Conservation (phyloP, 2,113 vertebrate genomes). For the Microcebus murinus region DNA sequence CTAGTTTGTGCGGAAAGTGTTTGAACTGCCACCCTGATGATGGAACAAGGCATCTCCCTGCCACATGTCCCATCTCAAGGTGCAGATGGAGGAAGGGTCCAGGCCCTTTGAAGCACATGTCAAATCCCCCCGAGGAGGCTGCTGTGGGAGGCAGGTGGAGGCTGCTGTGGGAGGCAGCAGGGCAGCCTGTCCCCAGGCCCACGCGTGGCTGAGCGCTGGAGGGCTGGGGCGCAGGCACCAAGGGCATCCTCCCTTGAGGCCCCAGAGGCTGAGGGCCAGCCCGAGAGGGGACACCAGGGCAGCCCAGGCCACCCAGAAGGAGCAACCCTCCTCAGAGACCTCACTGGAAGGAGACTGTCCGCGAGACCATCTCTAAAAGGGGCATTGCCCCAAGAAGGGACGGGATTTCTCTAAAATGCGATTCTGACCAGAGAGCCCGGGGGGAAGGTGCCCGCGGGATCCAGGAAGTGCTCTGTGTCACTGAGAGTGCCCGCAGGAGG, state of each 20-base stretch:
- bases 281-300: too few species aligned
- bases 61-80: neutral
- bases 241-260: too few species aligned
- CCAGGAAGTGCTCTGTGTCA: neutral
- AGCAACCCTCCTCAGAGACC: neutral
- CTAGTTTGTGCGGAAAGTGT: neutral
- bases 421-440: neutral
- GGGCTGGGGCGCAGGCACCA: too few species aligned
- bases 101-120: neutral
- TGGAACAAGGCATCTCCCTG: neutral
- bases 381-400: neutral
- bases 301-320: rapidly evolving
- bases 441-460: too few species aligned
- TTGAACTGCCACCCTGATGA: neutral
- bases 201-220: neutral
- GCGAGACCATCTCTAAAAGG: neutral
- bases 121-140: neutral
- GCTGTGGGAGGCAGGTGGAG: neutral
- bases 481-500: neutral
- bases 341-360: neutral
- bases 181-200: neutral
- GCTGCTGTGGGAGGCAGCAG: neutral
- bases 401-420: too few species aligned
- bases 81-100: neutral
- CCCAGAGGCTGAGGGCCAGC: neutral